These are phyloP conservation scores for Phaethon lepturus DNA, from an alignment of 2,113 vertebrate species.

Conservation along the genomic window DNA sequence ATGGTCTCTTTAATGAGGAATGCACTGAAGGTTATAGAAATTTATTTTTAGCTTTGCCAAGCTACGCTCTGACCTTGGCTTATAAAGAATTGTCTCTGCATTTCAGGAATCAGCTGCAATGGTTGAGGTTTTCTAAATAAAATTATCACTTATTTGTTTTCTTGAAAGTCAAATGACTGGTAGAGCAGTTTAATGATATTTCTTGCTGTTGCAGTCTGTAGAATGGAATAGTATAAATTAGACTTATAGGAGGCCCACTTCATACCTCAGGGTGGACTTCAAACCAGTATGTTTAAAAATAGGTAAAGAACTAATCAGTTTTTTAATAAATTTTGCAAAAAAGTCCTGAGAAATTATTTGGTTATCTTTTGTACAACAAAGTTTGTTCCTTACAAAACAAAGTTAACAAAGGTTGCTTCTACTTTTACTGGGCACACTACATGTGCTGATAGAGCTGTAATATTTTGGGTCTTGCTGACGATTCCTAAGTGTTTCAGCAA, in stretches of 20 bases:
- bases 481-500: not conserved
- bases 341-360: not conserved
- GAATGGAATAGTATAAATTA: accelerated
- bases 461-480: not conserved
- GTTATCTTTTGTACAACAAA: not conserved
- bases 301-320: not conserved
- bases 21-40: not conserved
- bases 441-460: not conserved
- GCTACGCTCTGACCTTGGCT: not conserved
- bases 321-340: not conserved
- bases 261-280: not conserved
- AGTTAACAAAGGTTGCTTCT: not conserved
- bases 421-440: accelerated
- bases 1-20: not conserved
- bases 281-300: not conserved
- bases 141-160: not conserved
- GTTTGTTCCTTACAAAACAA: not conserved
- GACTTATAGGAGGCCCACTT: accelerated
- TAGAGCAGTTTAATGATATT: not conserved
- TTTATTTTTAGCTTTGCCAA: not conserved
- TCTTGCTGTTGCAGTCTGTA: not conserved
- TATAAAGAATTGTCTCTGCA: not conserved
- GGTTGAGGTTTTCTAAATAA: not conserved
- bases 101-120: not conserved
- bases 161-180: not conserved